Base-by-base conservation (phyloP, 2,797 vertebrate genomes). In the Cynodonichthys magdalenae region DNA sequence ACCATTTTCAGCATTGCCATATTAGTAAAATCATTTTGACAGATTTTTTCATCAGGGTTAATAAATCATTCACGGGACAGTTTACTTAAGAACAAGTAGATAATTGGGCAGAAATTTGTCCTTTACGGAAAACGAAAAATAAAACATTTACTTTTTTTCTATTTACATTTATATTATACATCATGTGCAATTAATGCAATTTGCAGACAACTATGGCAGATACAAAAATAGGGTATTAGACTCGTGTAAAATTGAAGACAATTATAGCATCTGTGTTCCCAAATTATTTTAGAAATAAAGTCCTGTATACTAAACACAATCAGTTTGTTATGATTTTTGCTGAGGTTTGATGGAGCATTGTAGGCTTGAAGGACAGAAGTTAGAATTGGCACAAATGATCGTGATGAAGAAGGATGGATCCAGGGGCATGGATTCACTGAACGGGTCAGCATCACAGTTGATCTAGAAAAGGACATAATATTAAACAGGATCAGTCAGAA, bases 351-450 rank as follows among this genome's bases (percentile, higher is more conserved):
- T 70, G 47, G 80, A 67, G 61, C 93, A 94, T 28, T 79, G 80
- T 15, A 90, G 74, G 15, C 48, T 69, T 69, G 78, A 59, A 9
- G 92, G 87, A 79, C 94, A 94, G 74, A 89, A 41, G 18, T 67
- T 53, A 57, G 89, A 83, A 54, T 76, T 79, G 48, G 78, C 77
- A 69, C 94, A 94, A 48, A 94, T 53, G 66, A 92, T 83, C 58
- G 90, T 87, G 49, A 93, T 86, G 79, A 94, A 60, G 65, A 94
- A 94, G 50, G 92, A 92, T 0, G 92, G 81, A 68, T 92, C 86
- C 77, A 94, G 67, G 12, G 93, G 92, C 93, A 93, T 90, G 59
- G 67, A 72, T 20, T 89, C 71, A 47, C 36, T 58, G 73, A 86
- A 83, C 3, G 79, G 74, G 57, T 93, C 90, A 39, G 61, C 62